phyloP scores from a whole-genome alignment of 1,140 invertebrate genomes.

The Trachymyrmex cornetzi region DNA sequence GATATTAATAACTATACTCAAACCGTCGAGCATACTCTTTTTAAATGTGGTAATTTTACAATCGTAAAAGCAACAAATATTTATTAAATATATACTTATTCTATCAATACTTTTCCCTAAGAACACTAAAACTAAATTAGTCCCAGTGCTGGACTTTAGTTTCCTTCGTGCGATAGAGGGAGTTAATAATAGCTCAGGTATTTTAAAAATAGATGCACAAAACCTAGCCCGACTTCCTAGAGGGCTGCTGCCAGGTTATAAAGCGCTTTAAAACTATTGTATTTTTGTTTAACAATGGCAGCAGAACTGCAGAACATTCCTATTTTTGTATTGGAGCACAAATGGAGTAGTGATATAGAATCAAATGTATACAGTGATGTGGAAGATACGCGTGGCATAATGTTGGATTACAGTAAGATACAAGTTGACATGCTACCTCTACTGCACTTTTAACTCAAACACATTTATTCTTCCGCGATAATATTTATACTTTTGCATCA shows the following conservation, averaged over 20 bases:
- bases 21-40: slow-evolving; percentile 71
- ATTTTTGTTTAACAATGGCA: slow-evolving; percentile 81
- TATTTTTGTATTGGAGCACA: slow-evolving; percentile 83
- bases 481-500: neutral
- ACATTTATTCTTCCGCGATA: slow-evolving; percentile 3
- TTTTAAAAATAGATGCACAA: slow-evolving; percentile 81
- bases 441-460: neutral
- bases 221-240: slow-evolving; percentile 66
- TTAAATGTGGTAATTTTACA: slow-evolving; percentile 75
- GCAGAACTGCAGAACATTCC: slow-evolving; percentile 84
- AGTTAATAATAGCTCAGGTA: slow-evolving; percentile 83
- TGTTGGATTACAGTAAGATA: slow-evolving; percentile 73
- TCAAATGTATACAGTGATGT: slow-evolving; percentile 78
- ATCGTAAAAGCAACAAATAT: slow-evolving; percentile 51
- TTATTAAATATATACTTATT: neutral
- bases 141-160: slow-evolving; percentile 15
- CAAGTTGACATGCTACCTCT: slow-evolving; percentile 27
- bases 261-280: slow-evolving; percentile 48
- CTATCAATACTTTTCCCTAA: slow-evolving; percentile 19
- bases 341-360: slow-evolving; percentile 85
- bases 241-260: slow-evolving; percentile 70
- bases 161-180: slow-evolving; percentile 43
- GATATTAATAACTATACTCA: slow-evolving; percentile 70
- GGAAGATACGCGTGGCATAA: slow-evolving; percentile 69
- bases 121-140: slow-evolving; percentile 10